Base-by-base conservation (phyloP, 2,888 invertebrate species). In the Dryocosmus kuriphilus region DNA sequence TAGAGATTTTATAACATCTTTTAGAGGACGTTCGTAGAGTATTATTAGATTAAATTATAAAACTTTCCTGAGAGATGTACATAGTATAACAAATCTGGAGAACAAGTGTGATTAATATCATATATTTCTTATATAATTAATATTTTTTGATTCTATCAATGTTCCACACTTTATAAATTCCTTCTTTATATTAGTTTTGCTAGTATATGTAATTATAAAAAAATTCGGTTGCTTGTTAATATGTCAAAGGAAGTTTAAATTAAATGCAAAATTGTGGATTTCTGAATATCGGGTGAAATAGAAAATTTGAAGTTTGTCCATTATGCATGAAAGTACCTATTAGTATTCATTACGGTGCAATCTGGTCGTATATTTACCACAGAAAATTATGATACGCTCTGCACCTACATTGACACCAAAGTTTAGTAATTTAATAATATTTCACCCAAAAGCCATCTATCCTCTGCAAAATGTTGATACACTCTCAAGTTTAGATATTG, bases 261-360 rank as follows among this genome's bases (percentile, higher is more conserved):
- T 51, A 51, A 51, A 51, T n/a, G 9, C 1, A 2, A 22, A 51
- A 51, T n/a, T 8, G 9, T n/a, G 46, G 19, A 19, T 46, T 19
- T 2, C 7, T 46, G 19, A 46, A 46, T 46, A n/a, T 46, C 6
- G 7, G 19, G 19, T 51, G 51, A 51, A 7, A 51, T 51, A 22
- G n/a, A n/a, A 7, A 51, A 51, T 51, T 9, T 51, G 16, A 51
- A 51, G n/a, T 51, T 51, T 51, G 51, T n/a, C 9, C 51, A 51
- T 51, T 51, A 51, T 51, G 51, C 19, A 51, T 51, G 51, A 51
- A 51, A 51, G 51, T 51, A n/a, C 51, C n/a, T 51, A 51, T 51
- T n/a, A 51, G 51, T 51, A 51, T 51, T 51, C 51, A 51, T 51
- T 51, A 16, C 51, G n/a, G n/a, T n/a, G n/a, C 51, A 51, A 2